Base-by-base conservation (phyloP, 2,888 invertebrate genomes). In the Trichacis sp. region DNA sequence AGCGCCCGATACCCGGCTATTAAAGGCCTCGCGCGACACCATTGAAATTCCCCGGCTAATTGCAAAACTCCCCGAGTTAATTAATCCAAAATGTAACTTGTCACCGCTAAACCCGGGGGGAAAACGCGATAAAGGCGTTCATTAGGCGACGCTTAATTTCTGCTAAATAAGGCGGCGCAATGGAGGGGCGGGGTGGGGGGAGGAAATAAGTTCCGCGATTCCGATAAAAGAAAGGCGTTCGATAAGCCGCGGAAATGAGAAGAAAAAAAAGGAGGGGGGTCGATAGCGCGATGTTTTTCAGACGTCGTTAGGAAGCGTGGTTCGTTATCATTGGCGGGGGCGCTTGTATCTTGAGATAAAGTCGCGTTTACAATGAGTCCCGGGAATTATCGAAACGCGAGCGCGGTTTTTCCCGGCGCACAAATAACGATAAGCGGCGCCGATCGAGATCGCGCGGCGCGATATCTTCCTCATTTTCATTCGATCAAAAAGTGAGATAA, bases 271-370 rank as follows among this genome's bases (percentile, higher is more conserved):
- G n/a, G n/a, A n/a, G n/a, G n/a, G n/a, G n/a, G n/a, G n/a, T n/a
- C n/a, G n/a, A n/a, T n/a, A n/a, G n/a, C n/a, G 64, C 67, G 56
- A 69, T 76, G 75, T 77, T 74, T 78, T 76, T 71, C 70, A 76
- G 75, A 65, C 72, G 64, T 63, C 77, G 75, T 78, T 78, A 78
- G 77, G 79, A 79, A 75, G 69, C 66, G 70, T 68, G 68, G 63
- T 53, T 68, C 71, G 72, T 80, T 79, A 79, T 79, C 80, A 75
- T 72, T 64, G 68, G 75, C 74, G 73, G 60, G 62, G 52, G 59
- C 64, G 57, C 61, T 65, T 61, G 63, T 69, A 66, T 58, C 60
- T 33, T 17, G 30, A 57, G 66, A 66, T 57, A 69, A 64, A 60
- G 59, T 73, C 75, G 74, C 42, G 20, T 4, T 46, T 48, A 61